Evolutionary conservation across 2,113 vertebrate genomes (phyloP), one percentile per base, ranked within the genome.

Genomic region (Guaruba guarouba): DNA sequence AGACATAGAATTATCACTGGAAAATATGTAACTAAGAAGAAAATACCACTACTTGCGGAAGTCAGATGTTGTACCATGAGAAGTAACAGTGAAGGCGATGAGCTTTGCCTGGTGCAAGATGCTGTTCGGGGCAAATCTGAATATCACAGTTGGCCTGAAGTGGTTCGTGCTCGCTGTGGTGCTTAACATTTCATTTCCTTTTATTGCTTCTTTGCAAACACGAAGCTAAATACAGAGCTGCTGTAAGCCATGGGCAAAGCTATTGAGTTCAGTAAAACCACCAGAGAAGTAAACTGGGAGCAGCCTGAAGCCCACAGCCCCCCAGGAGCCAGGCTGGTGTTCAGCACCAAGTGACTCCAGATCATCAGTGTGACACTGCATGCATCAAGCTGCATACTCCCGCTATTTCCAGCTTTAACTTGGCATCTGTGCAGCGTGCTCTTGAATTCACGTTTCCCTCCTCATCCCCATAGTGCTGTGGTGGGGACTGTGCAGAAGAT

Each of bases 121-220:
- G 57, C 70, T 74, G 4, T 39, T 80, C 75, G 54, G 85, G 66
- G 52, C 37, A 57, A 63, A 82, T 54, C 75, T 90, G 87, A 91
- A 39, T 88, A 85, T 77, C 83, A 57, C 70, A 55, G 66, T 51
- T 84, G 81, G 95, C 82, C 76, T 46, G 76, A 78, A 95, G 91
- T 79, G 64, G 63, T 88, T 74, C 1, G 4, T 87, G 61, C 74
- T 92, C 81, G 66, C 87, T 96, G 16, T 13, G 2, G 23, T 77
- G 25, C 86, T 92, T 93, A 85, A 82, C 92, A 68, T 95, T 92
- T 93, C 23, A 46, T 93, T 96, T 91, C 77, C 37, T 92, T 94
- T 91, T 68, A 48, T 44, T 89, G 51, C 91, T 82, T 67, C 49
- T 91, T 90, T 82, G 78, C 73, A 57, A 67, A 71, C 27, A 46